Base-by-base conservation (phyloP, 2,797 vertebrate species). In the Poeciliopsis presidionis region DNA sequence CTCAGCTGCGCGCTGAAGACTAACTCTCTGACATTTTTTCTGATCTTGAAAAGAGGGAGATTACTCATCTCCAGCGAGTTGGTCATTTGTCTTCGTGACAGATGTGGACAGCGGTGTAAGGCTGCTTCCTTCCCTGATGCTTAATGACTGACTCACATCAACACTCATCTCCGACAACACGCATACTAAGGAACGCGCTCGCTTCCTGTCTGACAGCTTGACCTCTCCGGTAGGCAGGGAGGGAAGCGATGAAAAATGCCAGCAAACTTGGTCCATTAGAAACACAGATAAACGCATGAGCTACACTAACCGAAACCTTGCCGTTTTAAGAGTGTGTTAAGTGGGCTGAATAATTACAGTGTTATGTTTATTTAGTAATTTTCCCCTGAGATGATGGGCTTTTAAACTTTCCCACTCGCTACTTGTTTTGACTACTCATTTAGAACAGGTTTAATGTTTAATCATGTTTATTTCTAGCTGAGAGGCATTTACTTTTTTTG, bases 201-300 rank as follows among this genome's bases (percentile, higher is more conserved):
- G 92, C 87, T 90, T 95, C 93, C 91, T 93, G 91, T 88, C 82
- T 63, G 69, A 74, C 78, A 77, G 53, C 57, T 71, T 89, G 86
- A 88, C 87, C 86, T 89, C 81, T 61, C n/a, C 74, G 77, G 78
- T 36, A 78, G 25, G 70, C 80, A 82, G 74, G 78, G 72, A 25
- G 30, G n/a, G 75, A 78, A 55, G 80, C 85, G 91, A 73, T 33
- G 71, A 76, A 88, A 81, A 81, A 84, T 83, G 74, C 61, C 7
- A 45, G 30, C 53, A 25, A 84, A 82, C 25, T 22, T 47, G 69
- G 80, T 75, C 81, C 88, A 90, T 92, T 84, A 80, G 65, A 69
- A 41, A 25, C 9, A 7, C 20, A 69, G 61, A 39, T 18, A 65
- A 39, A 67, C 22, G 36, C 5, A 39, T 12, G 12, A n/a, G 39